Evolutionary conservation across 1,140 invertebrate genomes (phyloP).

Genomic region (Calephelis virginiensis): DNA sequence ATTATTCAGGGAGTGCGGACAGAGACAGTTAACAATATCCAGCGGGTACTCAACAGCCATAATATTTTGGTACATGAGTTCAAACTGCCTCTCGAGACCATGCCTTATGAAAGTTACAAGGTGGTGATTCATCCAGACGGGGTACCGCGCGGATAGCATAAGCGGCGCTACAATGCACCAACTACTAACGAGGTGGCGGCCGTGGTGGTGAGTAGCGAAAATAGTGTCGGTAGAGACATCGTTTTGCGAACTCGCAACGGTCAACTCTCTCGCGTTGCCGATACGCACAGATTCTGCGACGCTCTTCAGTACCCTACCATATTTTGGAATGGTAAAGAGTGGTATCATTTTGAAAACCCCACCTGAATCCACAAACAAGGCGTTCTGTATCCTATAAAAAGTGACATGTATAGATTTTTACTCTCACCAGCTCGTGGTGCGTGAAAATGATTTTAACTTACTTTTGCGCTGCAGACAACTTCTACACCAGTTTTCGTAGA

Average conservation of each 20-base stretch:
- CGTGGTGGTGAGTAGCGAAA: no score
- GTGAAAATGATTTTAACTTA: slow-evolving; percentile 37
- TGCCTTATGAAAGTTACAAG: no score
- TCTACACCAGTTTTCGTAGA: slow-evolving; percentile 34
- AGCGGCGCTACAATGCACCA: slow-evolving; percentile 42
- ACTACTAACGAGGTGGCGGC: slow-evolving; percentile 35
- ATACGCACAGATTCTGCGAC: slow-evolving; percentile 44
- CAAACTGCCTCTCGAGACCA: no score
- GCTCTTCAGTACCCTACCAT: slow-evolving; percentile 18
- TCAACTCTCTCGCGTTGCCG: slow-evolving; percentile 38
- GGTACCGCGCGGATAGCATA: not conserved
- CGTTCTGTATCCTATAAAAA: slow-evolving; percentile 38
- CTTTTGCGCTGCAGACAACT: slow-evolving; percentile 34
- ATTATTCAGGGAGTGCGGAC: no score
- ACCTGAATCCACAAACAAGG: slow-evolving; percentile 30
- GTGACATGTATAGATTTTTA: no score
- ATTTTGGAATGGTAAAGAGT: slow-evolving; percentile 38
- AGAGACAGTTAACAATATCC: no score
- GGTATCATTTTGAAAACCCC: slow-evolving; percentile 37
- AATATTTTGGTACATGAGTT: no score
- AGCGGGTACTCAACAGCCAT: no score
- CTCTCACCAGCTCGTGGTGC: no score
- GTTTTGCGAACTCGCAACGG: slow-evolving; percentile 34
- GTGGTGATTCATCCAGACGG: no score
- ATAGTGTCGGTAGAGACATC: no score